Conservation (phyloP, 2,113 vertebrate genomes). For the Gobio gobio region DNA sequence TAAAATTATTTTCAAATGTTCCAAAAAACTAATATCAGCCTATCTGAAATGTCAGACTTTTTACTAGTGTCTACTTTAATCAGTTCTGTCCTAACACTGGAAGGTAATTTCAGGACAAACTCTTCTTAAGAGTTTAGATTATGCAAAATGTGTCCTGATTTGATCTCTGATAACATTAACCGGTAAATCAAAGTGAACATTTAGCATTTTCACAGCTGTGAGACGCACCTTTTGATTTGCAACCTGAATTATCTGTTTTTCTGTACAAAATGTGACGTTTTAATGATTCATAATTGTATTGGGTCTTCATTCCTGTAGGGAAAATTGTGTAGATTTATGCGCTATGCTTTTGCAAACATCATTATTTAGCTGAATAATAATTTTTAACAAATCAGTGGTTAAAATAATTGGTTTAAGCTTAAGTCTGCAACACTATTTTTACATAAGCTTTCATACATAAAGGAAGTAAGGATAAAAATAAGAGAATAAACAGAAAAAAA, state of each 20-base stretch:
- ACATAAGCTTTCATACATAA: background rate
- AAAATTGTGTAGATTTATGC: background rate
- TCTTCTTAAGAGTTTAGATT: conserved; percentile 17
- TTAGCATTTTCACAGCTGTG: background rate
- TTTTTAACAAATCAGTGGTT: background rate
- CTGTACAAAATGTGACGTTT: background rate
- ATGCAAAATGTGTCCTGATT: background rate
- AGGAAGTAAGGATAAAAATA: background rate
- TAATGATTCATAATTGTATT: background rate
- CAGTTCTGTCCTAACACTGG: background rate
- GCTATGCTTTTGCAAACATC: background rate
- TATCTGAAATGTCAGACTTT: background rate
- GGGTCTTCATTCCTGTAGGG: background rate
- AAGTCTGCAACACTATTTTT: background rate
- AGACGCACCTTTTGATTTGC: background rate
- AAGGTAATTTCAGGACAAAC: background rate
- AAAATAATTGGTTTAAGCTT: background rate
- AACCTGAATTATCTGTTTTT: background rate
- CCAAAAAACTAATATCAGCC: background rate
- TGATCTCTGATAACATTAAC: background rate
- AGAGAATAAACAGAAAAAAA: background rate
- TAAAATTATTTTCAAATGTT: background rate
- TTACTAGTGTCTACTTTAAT: background rate
- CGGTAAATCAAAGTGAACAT: background rate
- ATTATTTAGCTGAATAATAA: background rate